These are phyloP conservation scores for Taeniopygia guttata DNA, from an alignment of 2,797 vertebrate genomes.

Conservation along the genomic window DNA sequence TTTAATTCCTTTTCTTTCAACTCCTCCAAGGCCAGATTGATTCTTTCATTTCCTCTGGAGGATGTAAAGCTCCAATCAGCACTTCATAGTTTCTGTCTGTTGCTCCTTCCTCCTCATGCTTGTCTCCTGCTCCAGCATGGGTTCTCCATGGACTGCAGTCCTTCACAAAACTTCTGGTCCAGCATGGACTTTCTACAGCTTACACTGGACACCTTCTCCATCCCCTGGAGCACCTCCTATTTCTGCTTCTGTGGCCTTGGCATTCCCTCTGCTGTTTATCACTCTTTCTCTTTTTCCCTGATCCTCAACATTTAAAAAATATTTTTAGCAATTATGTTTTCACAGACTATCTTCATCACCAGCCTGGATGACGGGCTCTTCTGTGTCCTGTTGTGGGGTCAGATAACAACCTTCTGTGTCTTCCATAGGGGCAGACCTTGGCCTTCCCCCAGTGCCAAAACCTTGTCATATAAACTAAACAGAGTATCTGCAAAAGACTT, in stretches of 20 bases:
- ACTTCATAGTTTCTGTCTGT: background rate
- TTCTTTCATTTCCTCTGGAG: background rate
- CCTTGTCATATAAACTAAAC: background rate
- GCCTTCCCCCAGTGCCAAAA: background rate
- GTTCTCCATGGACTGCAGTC: background rate
- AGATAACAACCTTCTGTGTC: background rate
- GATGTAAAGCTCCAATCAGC: background rate
- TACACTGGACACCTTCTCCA: background rate
- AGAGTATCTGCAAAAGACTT: background rate
- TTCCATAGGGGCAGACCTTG: background rate
- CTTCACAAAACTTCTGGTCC: background rate
- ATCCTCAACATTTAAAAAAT: background rate
- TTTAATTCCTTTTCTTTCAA: background rate
- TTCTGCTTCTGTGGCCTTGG: background rate
- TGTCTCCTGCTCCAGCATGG: background rate
- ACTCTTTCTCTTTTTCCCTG: background rate
- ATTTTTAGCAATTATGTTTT: background rate
- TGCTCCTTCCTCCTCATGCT: background rate
- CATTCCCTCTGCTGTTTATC: background rate
- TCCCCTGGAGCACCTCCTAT: background rate
- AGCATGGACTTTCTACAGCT: background rate
- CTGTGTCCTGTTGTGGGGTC: background rate
- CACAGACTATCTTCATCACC: background rate
- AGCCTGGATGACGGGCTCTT: fast-evolving
- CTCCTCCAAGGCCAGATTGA: background rate